Conservation (phyloP, 2,888 invertebrate genomes). For the Eueremaeus valkanovi region DNA sequence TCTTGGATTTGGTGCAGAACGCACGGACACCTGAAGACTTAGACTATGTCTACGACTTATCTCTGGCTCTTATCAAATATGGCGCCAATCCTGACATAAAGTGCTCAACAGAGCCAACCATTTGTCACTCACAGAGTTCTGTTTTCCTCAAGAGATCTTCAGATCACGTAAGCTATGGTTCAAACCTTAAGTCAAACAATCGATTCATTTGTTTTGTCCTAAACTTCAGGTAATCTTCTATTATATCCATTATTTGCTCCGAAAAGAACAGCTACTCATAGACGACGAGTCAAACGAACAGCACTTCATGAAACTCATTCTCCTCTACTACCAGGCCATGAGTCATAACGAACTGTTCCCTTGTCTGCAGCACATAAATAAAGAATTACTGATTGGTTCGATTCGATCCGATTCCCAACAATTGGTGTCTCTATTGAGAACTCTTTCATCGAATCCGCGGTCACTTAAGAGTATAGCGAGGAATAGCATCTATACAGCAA, state of each 20-base stretch:
- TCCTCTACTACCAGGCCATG: constrained; percentile 59
- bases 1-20: constrained; percentile 62
- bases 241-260: constrained; percentile 66
- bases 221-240: constrained; percentile 60
- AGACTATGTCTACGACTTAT: constrained; percentile 65
- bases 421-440: constrained; percentile 61
- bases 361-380: constrained; percentile 62
- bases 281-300: constrained; percentile 58
- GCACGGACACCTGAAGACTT: constrained; percentile 65
- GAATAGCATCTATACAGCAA: constrained; percentile 64
- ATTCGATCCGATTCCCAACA: constrained; percentile 54
- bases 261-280: constrained; percentile 57
- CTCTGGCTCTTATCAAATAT: constrained; percentile 66
- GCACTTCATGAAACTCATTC: constrained; percentile 63
- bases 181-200: background rate
- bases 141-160: constrained; percentile 60
- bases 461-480: constrained; percentile 68
- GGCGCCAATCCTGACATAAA: constrained; percentile 69
- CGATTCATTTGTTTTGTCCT: background rate
- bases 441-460: constrained; percentile 63
- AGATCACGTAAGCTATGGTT: constrained; percentile 52
- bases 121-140: constrained; percentile 57
- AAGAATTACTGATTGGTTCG: constrained; percentile 63
- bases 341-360: constrained; percentile 64
- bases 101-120: constrained; percentile 57